A percentile compares a stretch with the other conserved stretches of the same genome.
These are phyloP conservation scores for Bursaphelenchus okinawaensis DNA, from an alignment of 2,888 invertebrate species.

Conservation along the genomic window DNA sequence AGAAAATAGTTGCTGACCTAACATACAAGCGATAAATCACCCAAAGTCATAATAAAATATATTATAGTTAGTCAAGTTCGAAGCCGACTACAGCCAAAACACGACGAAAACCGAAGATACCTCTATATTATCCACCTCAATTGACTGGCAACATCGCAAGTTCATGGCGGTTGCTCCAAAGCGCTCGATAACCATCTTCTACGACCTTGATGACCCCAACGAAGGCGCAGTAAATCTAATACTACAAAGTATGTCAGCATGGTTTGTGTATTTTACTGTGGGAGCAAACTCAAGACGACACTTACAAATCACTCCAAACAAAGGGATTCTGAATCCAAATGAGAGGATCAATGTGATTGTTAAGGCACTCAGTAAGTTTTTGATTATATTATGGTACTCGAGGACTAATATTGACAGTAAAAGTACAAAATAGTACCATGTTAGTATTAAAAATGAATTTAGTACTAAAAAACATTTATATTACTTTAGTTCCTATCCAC, in stretches of 20 bases:
- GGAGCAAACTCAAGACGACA: conserved; percentile 1
- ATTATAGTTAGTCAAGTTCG: not conserved
- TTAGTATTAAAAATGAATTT: too few relatives aligned
- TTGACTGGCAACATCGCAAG: conserved; percentile 9
- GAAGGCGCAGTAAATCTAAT: conserved; percentile 5
- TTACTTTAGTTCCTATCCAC: not conserved
- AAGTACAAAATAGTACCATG: too few relatives aligned
- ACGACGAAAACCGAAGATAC: not conserved
- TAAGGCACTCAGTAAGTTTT: not conserved
- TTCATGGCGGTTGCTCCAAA: conserved; percentile 12
- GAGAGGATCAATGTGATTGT: conserved; percentile 6
- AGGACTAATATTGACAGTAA: not conserved
- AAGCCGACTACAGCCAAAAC: not conserved
- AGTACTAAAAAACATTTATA: too few relatives aligned
- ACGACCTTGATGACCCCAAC: not conserved
- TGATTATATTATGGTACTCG: not conserved
- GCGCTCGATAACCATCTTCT: conserved; percentile 4
- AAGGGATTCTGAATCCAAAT: not conserved
- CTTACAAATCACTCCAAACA: not conserved
- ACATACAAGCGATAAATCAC: too few relatives aligned
- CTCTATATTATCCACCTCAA: conserved; percentile 3
- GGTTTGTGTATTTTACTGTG: conserved; percentile 10
- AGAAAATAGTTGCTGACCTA: too few relatives aligned
- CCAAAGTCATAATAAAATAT: too few relatives aligned
- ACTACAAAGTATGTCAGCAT: conserved; percentile 7